Base-by-base conservation (phyloP, 2,113 vertebrate species). In the Casuarius casuarius region DNA sequence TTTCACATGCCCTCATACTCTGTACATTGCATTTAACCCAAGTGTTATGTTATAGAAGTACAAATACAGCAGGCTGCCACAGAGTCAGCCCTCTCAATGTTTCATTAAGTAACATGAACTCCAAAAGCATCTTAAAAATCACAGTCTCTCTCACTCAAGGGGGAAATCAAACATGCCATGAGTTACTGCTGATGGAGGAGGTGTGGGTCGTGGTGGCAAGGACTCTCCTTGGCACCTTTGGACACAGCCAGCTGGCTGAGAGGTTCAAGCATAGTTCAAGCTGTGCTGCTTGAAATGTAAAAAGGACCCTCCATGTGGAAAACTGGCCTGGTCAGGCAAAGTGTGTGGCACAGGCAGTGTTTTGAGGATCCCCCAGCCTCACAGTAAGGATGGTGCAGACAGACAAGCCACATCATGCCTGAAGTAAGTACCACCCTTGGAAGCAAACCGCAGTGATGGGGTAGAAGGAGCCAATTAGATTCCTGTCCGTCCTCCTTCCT, bases 11-110 rank as follows among this genome's bases (percentile, higher is more conserved):
- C 15, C 29, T 82, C 2, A 0, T 68, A 44, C 62, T 65, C 7
- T 42, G 18, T 2, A 20, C 29, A 33, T n/a, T 51, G 12, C 35
- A 8, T 80, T 92, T 76, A 12, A 51, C 8, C 11, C 8, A 2
- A 0, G 0, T 6, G 15, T n/a, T 44, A 6, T 23, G 1, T 42
- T 63, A 31, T 1, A 68, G 5, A 10, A n/a, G 4, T 35, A 26
- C 10, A 66, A 48, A 31, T 17, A 18, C 0, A 0, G 4, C 19
- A 63, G 20, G 9, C 7, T 67, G 16, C 22, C 35, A 31, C 33
- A 26, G 35, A 49, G 58, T 33, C 42, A 40, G 14, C 72, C 31
- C 18, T 65, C 18, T 61, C 9, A 2, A 10, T 49, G 14, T 40
- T 84, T 73, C 52, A 70, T 56, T 51, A 4, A 2, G 5, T 19